Evolutionary conservation across 1,140 invertebrate species (phyloP).

Genomic region (Andricus grossulariae): DNA sequence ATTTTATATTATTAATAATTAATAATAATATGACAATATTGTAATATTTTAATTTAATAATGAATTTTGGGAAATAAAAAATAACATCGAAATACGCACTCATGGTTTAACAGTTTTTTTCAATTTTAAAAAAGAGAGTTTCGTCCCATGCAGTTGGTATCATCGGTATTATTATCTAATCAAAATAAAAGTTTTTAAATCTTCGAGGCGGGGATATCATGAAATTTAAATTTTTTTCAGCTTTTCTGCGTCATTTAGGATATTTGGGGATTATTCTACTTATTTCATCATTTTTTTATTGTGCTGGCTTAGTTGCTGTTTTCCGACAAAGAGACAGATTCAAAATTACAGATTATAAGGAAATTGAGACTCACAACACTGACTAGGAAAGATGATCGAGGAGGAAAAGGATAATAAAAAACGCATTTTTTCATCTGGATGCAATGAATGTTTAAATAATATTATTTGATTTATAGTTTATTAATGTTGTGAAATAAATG

Average conservation of each 20-base stretch:
- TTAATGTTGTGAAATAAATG: too few species aligned
- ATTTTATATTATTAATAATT: too few species aligned
- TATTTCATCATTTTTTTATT: conserved; percentile 76
- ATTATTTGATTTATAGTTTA: too few species aligned
- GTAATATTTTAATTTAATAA: too few species aligned
- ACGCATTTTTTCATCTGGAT: too few species aligned
- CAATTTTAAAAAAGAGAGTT: conserved; percentile 29
- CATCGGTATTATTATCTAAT: not conserved
- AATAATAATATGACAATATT: too few species aligned
- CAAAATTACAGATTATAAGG: conserved; percentile 39
- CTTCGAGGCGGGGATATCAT: not conserved
- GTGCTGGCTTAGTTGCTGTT: conserved; percentile 74
- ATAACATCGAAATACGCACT: too few species aligned
- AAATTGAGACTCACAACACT: not conserved
- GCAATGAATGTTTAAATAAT: too few species aligned
- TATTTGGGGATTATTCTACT: conserved; percentile 77
- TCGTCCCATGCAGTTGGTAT: not conserved
- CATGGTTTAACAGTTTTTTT: too few species aligned
- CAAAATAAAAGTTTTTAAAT: not conserved
- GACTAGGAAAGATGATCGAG: conserved; percentile 5
- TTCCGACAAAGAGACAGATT: conserved; percentile 61
- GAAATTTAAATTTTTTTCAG: conserved; percentile 59
- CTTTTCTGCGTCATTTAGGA: conserved; percentile 75
- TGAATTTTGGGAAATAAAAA: too few species aligned
- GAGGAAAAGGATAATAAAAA: conserved; percentile 19